phyloP scores from a whole-genome alignment of 2,797 vertebrate species.

The Tokudaia muenninki region DNA sequence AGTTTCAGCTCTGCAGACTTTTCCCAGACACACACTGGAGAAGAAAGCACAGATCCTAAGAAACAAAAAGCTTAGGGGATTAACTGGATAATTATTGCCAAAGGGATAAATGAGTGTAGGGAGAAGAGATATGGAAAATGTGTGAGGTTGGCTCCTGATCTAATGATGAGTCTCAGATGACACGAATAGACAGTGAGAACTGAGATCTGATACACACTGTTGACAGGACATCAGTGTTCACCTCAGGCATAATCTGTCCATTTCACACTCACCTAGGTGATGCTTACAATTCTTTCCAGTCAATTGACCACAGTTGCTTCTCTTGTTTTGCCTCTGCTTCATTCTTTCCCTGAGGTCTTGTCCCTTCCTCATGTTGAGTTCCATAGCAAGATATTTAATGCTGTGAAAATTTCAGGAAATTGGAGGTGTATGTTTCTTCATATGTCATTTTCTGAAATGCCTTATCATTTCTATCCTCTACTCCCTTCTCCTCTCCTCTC shows the following conservation, averaged over 20 bases:
- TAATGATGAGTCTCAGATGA: not conserved
- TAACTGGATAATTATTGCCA: not conserved
- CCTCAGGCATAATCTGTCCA: not conserved
- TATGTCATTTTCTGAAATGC: not conserved
- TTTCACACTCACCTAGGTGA: not conserved
- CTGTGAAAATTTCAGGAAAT: not conserved
- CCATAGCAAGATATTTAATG: not conserved
- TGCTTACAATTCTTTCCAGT: not conserved
- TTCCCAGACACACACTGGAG: not conserved
- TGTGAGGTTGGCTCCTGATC: not conserved
- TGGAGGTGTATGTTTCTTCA: not conserved
- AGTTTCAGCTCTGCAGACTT: not conserved
- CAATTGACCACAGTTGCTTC: not conserved
- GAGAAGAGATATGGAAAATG: not conserved
- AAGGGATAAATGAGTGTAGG: not conserved
- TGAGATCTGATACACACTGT: not conserved
- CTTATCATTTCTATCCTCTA: not conserved
- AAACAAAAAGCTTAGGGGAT: not conserved
- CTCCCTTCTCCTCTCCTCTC: no score
- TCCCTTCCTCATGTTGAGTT: not conserved
- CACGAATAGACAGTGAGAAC: accelerated
- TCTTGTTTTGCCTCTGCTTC: not conserved
- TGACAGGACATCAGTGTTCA: not conserved
- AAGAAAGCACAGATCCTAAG: not conserved
- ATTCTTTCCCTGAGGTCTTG: not conserved